phyloP scores from a whole-genome alignment of 2,888 invertebrate genomes.

The Phaedon cochleariae region DNA sequence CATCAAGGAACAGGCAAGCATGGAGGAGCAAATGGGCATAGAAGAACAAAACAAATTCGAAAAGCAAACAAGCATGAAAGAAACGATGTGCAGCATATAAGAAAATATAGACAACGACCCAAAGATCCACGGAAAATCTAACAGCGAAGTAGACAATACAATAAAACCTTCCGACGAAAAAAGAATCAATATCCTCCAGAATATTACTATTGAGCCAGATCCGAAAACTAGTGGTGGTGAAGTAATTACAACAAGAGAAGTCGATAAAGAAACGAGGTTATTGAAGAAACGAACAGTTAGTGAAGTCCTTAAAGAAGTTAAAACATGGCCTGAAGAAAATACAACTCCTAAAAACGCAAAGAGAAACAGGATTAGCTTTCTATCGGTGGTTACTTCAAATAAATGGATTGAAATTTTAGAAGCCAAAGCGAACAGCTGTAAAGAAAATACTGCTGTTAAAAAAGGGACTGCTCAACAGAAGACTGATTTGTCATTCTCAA shows the following conservation, averaged over 20 bases:
- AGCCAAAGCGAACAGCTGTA: neutral
- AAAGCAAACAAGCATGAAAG: neutral
- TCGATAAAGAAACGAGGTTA: slow-evolving; percentile 3
- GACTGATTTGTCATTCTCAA: slow-evolving; percentile 4
- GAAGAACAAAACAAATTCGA: slow-evolving; percentile 6
- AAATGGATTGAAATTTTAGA: neutral
- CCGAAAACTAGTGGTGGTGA: slow-evolving; percentile 1
- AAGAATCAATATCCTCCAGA: neutral
- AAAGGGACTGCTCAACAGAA: slow-evolving; percentile 2
- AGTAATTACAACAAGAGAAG: slow-evolving; percentile 1
- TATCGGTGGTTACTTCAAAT: slow-evolving; percentile 6
- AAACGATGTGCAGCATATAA: neutral
- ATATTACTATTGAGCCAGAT: slow-evolving; percentile 3
- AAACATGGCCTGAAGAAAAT: slow-evolving; percentile 8
- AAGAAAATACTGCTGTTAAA: neutral
- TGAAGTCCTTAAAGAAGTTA: slow-evolving; percentile 4
- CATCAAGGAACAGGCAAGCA: neutral
- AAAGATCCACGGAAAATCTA: neutral
- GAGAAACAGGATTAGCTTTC: neutral
- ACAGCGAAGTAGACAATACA: neutral
- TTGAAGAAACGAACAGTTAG: slow-evolving; percentile 4
- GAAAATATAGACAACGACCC: slow-evolving; percentile 1
- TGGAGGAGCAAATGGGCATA: slow-evolving; percentile 1
- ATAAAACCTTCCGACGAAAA: slow-evolving; percentile 8
- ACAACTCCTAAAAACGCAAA: neutral